phyloP scores from a whole-genome alignment of 2,113 vertebrate genomes.

The Notothenia coriiceps region DNA sequence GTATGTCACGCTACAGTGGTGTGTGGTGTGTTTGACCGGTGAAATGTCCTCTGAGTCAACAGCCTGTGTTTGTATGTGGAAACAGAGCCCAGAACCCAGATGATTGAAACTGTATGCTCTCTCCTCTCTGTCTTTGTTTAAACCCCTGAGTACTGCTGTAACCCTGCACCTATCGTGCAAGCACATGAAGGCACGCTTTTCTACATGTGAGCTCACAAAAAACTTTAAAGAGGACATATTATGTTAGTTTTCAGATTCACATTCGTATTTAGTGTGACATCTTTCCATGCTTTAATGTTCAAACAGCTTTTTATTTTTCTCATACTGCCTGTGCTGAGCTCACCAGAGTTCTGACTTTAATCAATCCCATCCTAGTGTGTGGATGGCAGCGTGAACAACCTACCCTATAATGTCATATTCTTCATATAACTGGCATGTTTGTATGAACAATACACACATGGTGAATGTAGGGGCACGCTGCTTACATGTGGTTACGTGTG shows the following conservation, averaged over 20 bases:
- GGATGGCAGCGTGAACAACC: background rate
- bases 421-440: slow-evolving; percentile 24
- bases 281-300: too few species aligned
- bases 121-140: slow-evolving; percentile 15
- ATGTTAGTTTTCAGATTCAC: too few species aligned
- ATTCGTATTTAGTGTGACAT: too few species aligned
- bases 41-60: slow-evolving; percentile 56
- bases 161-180: background rate
- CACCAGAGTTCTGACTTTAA: slow-evolving; percentile 12
- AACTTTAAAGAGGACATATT: too few species aligned
- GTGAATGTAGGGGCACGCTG: background rate
- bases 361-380: slow-evolving; percentile 27
- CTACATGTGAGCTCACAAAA: background rate
- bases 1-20: background rate
- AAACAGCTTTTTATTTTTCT: too few species aligned
- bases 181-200: background rate
- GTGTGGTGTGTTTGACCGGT: slow-evolving; percentile 38
- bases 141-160: slow-evolving; percentile 6
- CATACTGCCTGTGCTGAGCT: too few species aligned
- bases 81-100: slow-evolving; percentile 26
- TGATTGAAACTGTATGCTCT: slow-evolving; percentile 65
- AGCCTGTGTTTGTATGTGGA: slow-evolving; percentile 57
- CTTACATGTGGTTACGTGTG: slow-evolving; percentile 39
- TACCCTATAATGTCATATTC: slow-evolving; percentile 4
- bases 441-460: slow-evolving; percentile 18